These are phyloP conservation scores for Notocelia uddmanniana DNA, from an alignment of 2,888 invertebrate species.

Conservation along the genomic window DNA sequence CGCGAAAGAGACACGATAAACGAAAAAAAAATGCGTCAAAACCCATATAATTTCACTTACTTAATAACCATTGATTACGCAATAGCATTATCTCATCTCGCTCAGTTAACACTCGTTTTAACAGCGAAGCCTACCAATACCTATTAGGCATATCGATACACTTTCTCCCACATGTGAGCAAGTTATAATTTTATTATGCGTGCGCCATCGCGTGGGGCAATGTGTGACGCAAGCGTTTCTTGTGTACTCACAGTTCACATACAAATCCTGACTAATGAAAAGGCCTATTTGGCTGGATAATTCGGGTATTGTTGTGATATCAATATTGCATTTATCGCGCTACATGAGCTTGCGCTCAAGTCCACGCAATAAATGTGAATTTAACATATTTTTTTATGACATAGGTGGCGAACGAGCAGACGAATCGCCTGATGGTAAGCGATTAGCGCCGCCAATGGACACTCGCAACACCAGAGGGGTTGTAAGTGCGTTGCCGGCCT, in stretches of 20 bases:
- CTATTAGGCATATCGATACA: slow-evolving; percentile 11
- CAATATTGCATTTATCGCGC: neutral
- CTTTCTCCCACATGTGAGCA: slow-evolving; percentile 32
- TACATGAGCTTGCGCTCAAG: neutral
- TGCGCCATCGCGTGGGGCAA: slow-evolving; percentile 9
- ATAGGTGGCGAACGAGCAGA: too few relatives aligned
- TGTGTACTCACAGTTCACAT: slow-evolving; percentile 15
- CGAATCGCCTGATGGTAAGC: too few relatives aligned
- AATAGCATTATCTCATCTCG: slow-evolving; percentile 17
- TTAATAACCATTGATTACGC: neutral
- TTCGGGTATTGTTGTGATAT: neutral
- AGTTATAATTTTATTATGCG: slow-evolving; percentile 29
- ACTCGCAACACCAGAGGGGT: too few relatives aligned
- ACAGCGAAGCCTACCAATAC: slow-evolving; percentile 3
- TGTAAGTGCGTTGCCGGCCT: too few relatives aligned
- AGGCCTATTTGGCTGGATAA: neutral
- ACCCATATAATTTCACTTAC: too few relatives aligned
- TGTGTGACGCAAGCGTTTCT: slow-evolving; percentile 17
- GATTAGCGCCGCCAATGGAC: too few relatives aligned
- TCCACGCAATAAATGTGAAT: too few relatives aligned
- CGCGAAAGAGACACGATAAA: too few relatives aligned
- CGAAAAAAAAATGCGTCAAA: neutral
- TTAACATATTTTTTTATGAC: too few relatives aligned
- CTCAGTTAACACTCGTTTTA: neutral
- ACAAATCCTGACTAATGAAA: slow-evolving; percentile 29